Percentiles rank a stretch among this genome's conserved stretches.
These are phyloP conservation scores for Temnothorax curvispinosus DNA, from an alignment of 1,140 invertebrate species.

Conservation along the genomic window DNA sequence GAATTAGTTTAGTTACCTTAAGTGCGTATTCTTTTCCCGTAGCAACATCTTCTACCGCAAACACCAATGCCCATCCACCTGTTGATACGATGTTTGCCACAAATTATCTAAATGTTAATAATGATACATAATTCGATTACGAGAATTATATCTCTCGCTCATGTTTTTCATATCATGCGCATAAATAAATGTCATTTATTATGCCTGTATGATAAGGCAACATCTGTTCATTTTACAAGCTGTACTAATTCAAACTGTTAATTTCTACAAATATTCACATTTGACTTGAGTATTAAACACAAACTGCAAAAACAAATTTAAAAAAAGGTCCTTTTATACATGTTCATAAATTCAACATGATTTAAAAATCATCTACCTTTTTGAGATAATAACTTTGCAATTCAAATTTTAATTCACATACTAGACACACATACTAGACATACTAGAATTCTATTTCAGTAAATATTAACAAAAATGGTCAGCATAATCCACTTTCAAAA, in stretches of 20 bases:
- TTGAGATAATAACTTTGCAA: neutral
- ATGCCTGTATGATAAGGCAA: neutral
- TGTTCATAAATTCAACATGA: neutral
- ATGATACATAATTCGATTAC: conserved; percentile 40
- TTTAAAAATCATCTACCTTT: neutral
- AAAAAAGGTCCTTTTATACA: neutral
- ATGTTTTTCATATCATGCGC: conserved; percentile 1
- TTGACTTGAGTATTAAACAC: neutral
- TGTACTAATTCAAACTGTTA: neutral
- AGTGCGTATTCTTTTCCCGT: conserved; percentile 96
- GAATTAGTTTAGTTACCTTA: conserved; percentile 86
- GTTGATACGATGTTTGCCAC: conserved; percentile 70
- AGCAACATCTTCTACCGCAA: conserved; percentile 95
- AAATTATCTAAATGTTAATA: conserved; percentile 61
- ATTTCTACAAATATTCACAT: conserved; percentile 17
- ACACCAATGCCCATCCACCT: conserved; percentile 98
- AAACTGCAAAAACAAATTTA: neutral
- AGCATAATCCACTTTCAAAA: neutral
- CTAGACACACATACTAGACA: neutral
- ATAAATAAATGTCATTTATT: conserved; percentile 18
- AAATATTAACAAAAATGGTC: neutral
- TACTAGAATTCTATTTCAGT: neutral
- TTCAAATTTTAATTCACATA: neutral
- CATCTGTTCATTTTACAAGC: neutral
- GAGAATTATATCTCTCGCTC: conserved; percentile 58